Evolutionary conservation across 30 jellyfish, hydroid and myxozoan genomes (phyloP).

Genomic region (Catostylus mosaicus): DNA sequence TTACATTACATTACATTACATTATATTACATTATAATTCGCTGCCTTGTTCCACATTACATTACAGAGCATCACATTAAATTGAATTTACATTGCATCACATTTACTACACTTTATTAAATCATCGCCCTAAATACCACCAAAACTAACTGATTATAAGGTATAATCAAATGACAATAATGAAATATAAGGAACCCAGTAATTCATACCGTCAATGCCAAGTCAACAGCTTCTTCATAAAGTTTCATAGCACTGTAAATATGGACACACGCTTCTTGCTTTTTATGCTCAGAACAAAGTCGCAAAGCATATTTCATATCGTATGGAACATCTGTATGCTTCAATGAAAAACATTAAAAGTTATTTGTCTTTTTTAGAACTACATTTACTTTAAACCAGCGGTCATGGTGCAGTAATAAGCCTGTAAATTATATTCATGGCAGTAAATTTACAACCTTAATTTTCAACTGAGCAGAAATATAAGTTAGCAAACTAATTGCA

Average conservation of each 20-base stretch:
- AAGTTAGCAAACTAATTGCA: too few relatives aligned
- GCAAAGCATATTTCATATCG: constrained; percentile 88
- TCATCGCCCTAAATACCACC: background rate
- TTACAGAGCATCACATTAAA: background rate
- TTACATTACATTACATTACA: background rate
- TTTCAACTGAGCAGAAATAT: too few relatives aligned
- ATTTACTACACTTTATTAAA: background rate
- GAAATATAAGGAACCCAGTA: too few relatives aligned
- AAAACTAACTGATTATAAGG: background rate
- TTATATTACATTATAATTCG: background rate
- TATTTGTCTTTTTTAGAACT: background rate
- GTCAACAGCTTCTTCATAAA: constrained; percentile 96
- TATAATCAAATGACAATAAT: background rate
- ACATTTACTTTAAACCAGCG: too few relatives aligned
- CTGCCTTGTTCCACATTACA: background rate
- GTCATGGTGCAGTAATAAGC: too few relatives aligned
- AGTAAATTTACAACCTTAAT: too few relatives aligned
- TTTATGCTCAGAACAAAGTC: constrained; percentile 87
- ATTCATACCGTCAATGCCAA: constrained; percentile 78
- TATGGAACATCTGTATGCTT: constrained; percentile 83
- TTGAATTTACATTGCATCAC: background rate
- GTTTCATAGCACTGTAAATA: constrained; percentile 87
- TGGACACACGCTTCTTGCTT: constrained; percentile 85
- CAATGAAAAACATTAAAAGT: background rate
- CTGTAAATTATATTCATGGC: too few relatives aligned